A percentile compares a stretch with the other conserved stretches of the same genome.
phyloP scores from a whole-genome alignment of 2,113 vertebrate species.

The Ivindomyrus marchei region DNA sequence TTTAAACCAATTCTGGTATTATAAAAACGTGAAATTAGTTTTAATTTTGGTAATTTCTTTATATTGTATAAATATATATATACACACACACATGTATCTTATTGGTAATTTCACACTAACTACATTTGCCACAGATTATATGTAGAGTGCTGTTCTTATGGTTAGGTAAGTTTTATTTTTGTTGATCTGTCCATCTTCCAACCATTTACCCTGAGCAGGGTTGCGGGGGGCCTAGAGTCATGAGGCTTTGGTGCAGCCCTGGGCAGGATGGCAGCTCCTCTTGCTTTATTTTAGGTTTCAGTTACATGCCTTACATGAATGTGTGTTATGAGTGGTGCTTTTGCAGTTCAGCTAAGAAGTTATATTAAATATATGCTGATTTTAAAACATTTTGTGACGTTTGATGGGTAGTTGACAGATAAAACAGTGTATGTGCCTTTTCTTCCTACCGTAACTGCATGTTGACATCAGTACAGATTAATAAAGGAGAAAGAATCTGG shows the following conservation, averaged over 20 bases:
- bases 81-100: neutral
- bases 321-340: neutral
- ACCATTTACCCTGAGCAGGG: constrained; percentile 24
- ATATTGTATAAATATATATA: too few species aligned
- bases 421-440: neutral
- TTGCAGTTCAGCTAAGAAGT: neutral
- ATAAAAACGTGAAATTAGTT: neutral
- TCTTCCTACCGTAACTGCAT: neutral
- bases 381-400: neutral
- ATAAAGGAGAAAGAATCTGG: neutral
- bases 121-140: neutral
- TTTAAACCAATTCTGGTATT: neutral
- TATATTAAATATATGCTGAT: neutral
- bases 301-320: neutral
- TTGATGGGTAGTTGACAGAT: neutral
- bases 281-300: neutral
- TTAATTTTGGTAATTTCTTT: neutral
- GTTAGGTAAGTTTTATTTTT: neutral
- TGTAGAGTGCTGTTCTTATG: neutral
- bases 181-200: constrained; percentile 17
- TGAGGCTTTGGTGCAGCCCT: neutral
- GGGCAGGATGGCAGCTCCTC: neutral
- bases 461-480: neutral
- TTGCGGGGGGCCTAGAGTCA: neutral
- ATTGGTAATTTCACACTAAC: neutral